Percentiles rank a stretch among this genome's conserved stretches.
These are phyloP conservation scores for Herpailurus yagouaroundi DNA, from an alignment of 2,113 vertebrate genomes.

Conservation along the genomic window DNA sequence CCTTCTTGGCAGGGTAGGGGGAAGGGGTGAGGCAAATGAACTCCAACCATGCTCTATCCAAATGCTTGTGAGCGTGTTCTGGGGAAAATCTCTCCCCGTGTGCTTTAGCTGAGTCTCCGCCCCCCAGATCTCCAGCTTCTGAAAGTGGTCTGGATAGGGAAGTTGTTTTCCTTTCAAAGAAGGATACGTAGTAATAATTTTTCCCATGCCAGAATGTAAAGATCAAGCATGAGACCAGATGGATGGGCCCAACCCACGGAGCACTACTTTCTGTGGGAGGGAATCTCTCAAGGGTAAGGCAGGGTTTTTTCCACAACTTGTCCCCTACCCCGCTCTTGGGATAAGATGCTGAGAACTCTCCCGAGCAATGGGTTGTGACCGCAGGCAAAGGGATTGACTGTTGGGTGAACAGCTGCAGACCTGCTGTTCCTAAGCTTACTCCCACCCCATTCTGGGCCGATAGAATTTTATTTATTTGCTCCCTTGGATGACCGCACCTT, in stretches of 20 bases:
- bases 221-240: neutral
- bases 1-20: neutral
- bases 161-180: slow-evolving; percentile 41
- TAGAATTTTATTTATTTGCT: slow-evolving; percentile 86
- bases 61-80: slow-evolving; percentile 48
- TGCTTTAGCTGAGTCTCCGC: slow-evolving; percentile 44
- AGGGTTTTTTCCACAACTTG: slow-evolving; percentile 12
- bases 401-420: neutral
- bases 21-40: slow-evolving; percentile 50
- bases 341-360: neutral
- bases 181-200: neutral
- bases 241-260: neutral
- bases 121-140: slow-evolving; percentile 10
- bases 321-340: neutral
- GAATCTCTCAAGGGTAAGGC: neutral
- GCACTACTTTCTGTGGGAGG: slow-evolving; percentile 12
- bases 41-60: slow-evolving; percentile 33
- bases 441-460: slow-evolving; percentile 44
- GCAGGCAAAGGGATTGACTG: neutral
- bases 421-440: neutral
- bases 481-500: slow-evolving; percentile 75
- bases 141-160: neutral
- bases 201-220: slow-evolving; percentile 42
- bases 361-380: slow-evolving; percentile 35
- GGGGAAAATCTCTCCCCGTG: neutral